Percentiles rank a stretch among this genome's conserved stretches.
These are phyloP conservation scores for Leptinotarsa defecta DNA, from an alignment of 1,140 invertebrate genomes.

Conservation along the genomic window DNA sequence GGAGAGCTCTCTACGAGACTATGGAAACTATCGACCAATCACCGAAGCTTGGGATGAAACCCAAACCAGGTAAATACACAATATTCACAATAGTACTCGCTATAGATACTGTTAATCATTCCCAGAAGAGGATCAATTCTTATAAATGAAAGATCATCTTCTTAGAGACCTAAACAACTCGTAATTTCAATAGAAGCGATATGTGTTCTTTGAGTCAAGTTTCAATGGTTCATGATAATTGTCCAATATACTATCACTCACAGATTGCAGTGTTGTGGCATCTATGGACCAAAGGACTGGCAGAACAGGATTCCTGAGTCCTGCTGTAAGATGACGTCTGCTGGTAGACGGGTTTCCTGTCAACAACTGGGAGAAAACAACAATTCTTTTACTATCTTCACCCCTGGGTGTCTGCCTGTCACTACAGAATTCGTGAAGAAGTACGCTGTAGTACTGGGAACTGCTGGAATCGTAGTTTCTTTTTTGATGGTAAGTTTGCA, in stretches of 20 bases:
- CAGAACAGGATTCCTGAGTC: slow-evolving; percentile 74
- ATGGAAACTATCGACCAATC: slow-evolving; percentile 68
- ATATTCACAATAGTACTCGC: background rate
- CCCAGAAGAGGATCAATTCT: too few species aligned
- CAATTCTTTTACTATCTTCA: slow-evolving; percentile 69
- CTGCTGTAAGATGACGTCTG: slow-evolving; percentile 73
- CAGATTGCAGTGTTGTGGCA: slow-evolving; percentile 82
- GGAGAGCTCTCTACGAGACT: slow-evolving; percentile 73
- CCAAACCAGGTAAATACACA: slow-evolving; percentile 59
- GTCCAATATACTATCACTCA: background rate
- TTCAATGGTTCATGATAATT: too few species aligned
- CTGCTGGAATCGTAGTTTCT: slow-evolving; percentile 79
- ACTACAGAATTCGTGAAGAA: slow-evolving; percentile 73
- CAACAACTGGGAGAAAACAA: slow-evolving; percentile 60
- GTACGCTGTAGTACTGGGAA: slow-evolving; percentile 79
- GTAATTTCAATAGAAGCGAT: background rate
- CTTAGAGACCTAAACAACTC: background rate
- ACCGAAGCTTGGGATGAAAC: slow-evolving; percentile 83
- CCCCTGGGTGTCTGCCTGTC: slow-evolving; percentile 73
- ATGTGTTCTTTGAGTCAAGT: too few species aligned
- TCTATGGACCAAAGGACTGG: slow-evolving; percentile 73
- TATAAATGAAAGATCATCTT: background rate
- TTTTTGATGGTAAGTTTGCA: slow-evolving; percentile 72
- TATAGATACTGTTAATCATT: too few species aligned
- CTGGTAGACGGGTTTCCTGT: slow-evolving; percentile 68